Evolutionary conservation across 2,113 vertebrate genomes (phyloP), one percentile per base, ranked within the genome.

Genomic region (Mungos mungo): DNA sequence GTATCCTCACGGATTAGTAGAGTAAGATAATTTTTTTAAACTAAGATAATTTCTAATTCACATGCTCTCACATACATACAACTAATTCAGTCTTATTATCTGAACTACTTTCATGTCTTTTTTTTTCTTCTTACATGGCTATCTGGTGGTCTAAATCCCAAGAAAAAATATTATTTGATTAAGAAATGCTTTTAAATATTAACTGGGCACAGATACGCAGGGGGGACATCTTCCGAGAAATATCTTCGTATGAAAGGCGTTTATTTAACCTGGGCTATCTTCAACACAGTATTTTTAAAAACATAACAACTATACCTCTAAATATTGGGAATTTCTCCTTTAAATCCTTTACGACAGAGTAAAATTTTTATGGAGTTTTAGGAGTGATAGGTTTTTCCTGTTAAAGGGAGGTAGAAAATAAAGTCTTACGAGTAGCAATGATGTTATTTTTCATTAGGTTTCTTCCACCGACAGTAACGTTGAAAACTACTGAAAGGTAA

Each of bases 111-210:
- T 76, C 21, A 41, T 54, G 35, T 29, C 23, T 54, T 68, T 35
- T 81, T 81, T 50, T 88, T 52, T 21, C 47, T 95, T 90, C 41
- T 72, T 74, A 16, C 47, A n/a, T 77, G n/a, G 4, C 63, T 77
- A 71, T 89, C 54, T 65, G 6, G 31, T 69, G 47, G 31, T 66
- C n/a, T 82, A 66, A 76, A 72, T 88, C 27, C 60, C 41, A 41
- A 93, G 33, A 95, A 95, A 16, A 85, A 95, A 88, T 95, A 33
- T 38, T 57, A 76, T 19, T 86, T 96, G n/a, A 95, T 27, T 88
- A 89, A 74, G 18, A 80, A n/a, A 95, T 76, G 7, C 72, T 88
- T 95, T 12, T 3, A 96, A 83, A 88, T 77, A 88, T 95, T 85
- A 93, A 86, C 47, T 25, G 38, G 57, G 60, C 50, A 88, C 57